A percentile compares a stretch with the other conserved stretches of the same genome.
These are phyloP conservation scores for Cosmia trapezina DNA, from an alignment of 2,888 invertebrate genomes.

Conservation along the genomic window DNA sequence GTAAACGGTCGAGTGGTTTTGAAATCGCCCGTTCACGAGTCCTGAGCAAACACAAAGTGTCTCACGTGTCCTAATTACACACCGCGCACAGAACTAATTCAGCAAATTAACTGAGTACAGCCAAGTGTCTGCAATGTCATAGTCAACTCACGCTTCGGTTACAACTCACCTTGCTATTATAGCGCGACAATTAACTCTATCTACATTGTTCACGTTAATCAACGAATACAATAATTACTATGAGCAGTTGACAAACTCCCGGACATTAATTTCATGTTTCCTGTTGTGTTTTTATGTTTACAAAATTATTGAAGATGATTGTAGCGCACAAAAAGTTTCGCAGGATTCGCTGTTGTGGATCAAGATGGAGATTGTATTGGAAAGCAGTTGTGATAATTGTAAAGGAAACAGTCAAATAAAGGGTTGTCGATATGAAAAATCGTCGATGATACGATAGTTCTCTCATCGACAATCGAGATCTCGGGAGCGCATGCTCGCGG, in stretches of 20 bases:
- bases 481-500: slow-evolving; percentile 80
- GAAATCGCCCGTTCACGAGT: slow-evolving; percentile 83
- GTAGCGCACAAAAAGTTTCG: slow-evolving; percentile 33
- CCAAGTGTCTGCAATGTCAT: slow-evolving; percentile 76
- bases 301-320: slow-evolving; percentile 54
- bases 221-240: slow-evolving; percentile 76
- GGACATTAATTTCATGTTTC: slow-evolving; percentile 66
- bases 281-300: slow-evolving; percentile 63
- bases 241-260: slow-evolving; percentile 66
- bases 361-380: slow-evolving; percentile 66
- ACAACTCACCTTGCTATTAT: slow-evolving; percentile 77
- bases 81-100: slow-evolving; percentile 74
- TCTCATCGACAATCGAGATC: slow-evolving; percentile 79
- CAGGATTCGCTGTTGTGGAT: slow-evolving; percentile 46
- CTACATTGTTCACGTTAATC: slow-evolving; percentile 72
- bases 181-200: slow-evolving; percentile 74
- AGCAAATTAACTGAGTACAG: slow-evolving; percentile 74
- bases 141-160: slow-evolving; percentile 80
- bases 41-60: slow-evolving; percentile 87
- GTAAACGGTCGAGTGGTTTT: slow-evolving; percentile 80
- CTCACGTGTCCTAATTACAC: slow-evolving; percentile 84
- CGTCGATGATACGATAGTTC: slow-evolving; percentile 84
- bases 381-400: slow-evolving; percentile 79
- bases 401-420: slow-evolving; percentile 82
- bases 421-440: slow-evolving; percentile 83